Base-by-base conservation (phyloP, 2,113 vertebrate species). In the Todiramphus saurophagus region DNA sequence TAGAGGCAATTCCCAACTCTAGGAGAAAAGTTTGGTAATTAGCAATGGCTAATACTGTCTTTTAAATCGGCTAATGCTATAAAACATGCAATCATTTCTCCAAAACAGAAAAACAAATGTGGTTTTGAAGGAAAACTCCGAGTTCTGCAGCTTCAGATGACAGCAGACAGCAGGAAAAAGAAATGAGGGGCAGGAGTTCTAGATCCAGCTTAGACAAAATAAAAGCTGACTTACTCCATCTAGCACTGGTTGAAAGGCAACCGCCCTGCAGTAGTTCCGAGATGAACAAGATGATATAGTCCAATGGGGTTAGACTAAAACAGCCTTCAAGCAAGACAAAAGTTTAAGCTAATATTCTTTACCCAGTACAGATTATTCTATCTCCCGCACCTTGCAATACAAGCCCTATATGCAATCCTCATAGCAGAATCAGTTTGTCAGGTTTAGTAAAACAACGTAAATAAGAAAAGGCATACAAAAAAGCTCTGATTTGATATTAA, bases 371-470 rank as follows among this genome's bases (percentile, higher is more conserved):
- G 77, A 92, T 94, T 67, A 93, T 87, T 87, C 20, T 75, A 72
- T 48, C n/a, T 77, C 48, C 46, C 46, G 48, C 62, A 79, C 75
- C 66, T 37, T 21, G 39, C 87, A 93, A 66, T 16, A 74, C 19
- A 89, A 50, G 13, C 30, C 37, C 76, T 37, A 5, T 17, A 27
- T 10, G 18, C 6, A 94, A 92, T 60, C 89, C 93, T 84, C 87
- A 75, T 4, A 93, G 96, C 90, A 97, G 97, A 97, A 97, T 89
- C 90, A 94, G 92, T 93, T 90, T 75, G 56, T 90, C 86, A 73
- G 68, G 46, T 87, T 95, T 76, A 78, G 28, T 77, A 87, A 95
- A 97, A 70, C 83, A 82, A 87, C 51, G 86, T 93, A 93, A 97
- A 93, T 95, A 96, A 94, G 87, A 73, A 31, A 75, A 92, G 76